These are phyloP conservation scores for Biston stratarius DNA, from an alignment of 2,888 invertebrate genomes.

Conservation along the genomic window DNA sequence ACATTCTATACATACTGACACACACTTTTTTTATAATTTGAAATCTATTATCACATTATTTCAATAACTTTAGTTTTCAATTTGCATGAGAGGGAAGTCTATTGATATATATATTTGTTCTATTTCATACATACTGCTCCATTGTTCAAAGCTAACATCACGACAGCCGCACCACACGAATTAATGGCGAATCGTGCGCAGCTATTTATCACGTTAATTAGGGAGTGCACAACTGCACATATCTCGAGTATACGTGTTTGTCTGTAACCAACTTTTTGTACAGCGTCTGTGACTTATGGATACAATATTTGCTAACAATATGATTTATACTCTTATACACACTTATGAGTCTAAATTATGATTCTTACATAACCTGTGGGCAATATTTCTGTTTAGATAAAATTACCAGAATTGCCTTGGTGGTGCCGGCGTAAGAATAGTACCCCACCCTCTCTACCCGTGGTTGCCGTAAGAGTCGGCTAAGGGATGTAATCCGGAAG, in stretches of 20 bases:
- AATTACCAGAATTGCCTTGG: too few relatives aligned
- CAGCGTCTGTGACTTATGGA: constrained; percentile 8
- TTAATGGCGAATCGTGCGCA: constrained; percentile 24
- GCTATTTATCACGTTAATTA: constrained; percentile 27
- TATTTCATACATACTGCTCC: neutral
- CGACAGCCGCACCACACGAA: constrained; percentile 9
- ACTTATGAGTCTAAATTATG: neutral
- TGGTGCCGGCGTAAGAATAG: too few relatives aligned
- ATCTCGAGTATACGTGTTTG: constrained; percentile 5
- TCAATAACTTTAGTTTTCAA: too few relatives aligned
- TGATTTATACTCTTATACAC: too few relatives aligned
- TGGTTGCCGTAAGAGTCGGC: too few relatives aligned
- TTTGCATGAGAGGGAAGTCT: too few relatives aligned
- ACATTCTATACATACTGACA: too few relatives aligned
- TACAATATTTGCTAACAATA: constrained; percentile 17
- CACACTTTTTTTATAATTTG: too few relatives aligned
- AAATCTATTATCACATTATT: too few relatives aligned
- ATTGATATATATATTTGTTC: neutral
- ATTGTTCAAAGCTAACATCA: constrained; percentile 10
- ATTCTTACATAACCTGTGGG: neutral
- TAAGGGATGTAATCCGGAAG: too few relatives aligned
- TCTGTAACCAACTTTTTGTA: constrained; percentile 12
- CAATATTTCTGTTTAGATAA: too few relatives aligned
- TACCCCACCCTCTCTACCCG: too few relatives aligned
- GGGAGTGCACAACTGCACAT: neutral